Base-by-base conservation (phyloP, 2,888 invertebrate species). In the Mesorhabditis sp. region DNA sequence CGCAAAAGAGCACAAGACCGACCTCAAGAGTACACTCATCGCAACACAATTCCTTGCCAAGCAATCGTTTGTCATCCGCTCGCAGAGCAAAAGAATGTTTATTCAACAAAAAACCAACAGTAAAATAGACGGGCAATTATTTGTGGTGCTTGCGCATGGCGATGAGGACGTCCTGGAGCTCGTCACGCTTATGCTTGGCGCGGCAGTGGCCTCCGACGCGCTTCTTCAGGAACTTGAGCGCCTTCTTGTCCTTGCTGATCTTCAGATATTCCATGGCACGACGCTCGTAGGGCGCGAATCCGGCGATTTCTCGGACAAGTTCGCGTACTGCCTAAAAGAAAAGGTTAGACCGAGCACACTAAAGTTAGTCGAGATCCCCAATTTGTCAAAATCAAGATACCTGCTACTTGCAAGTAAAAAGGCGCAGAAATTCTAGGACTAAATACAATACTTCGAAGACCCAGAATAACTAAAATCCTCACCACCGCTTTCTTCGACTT, bases 141-240 rank as follows among this genome's bases (percentile, higher is more conserved):
- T 84, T 85, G 78, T 84, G 84, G 63, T 82, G 82, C 90, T 97
- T 98, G 88, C 97, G 93, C 92, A 95, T 93, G 89, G 94, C 94
- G 82, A 94, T 92, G 83, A 98, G 90, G 75, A 95, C 93, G 88
- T 92, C 92, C 89, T 93, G 92, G 86, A 98, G 90, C 89, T 99
- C 98, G 88, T 98, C 97, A 89, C 98, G 92, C 94, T 98, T 98
- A 93, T 93, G 95, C 91, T 98, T 98, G 83, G 94, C 97, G 84
- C 98, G 92, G 86, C 95, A 92, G 90, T 99, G 97, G 83, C 83
- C 73, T 79, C 87, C 83, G 87, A 91, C 90, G 87, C 91, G 89
- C 86, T 93, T 92, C 90, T 99, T 98, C 87, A 96, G 89, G 91
- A 97, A 99, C 78, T 84, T 84, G 72, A 84, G 79, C 65, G 84